Evolutionary conservation across 2,797 vertebrate genomes (phyloP).

Genomic region (Gadopsis bispinosus): DNA sequence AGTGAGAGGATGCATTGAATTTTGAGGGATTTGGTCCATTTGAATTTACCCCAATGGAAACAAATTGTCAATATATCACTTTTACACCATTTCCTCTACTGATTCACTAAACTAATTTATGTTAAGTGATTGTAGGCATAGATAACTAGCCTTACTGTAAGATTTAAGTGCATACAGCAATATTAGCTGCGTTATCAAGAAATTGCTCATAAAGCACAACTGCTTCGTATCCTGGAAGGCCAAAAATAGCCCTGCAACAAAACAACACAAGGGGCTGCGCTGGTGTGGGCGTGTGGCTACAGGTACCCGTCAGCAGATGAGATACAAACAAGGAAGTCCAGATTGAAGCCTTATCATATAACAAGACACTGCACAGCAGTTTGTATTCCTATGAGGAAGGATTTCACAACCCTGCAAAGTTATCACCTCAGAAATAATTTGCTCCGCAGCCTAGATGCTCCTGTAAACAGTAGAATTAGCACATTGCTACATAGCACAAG

Average conservation of each 20-base stretch:
- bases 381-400: conserved; percentile 46
- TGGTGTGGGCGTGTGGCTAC: conserved; percentile 51
- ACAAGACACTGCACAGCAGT: conserved; percentile 34
- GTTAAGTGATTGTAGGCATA: background rate
- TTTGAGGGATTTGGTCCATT: background rate
- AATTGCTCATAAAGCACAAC: conserved; percentile 37
- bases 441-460: conserved; percentile 21
- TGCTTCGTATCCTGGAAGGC: conserved; percentile 27
- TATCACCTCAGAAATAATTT: conserved; percentile 38
- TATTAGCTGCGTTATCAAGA: conserved; percentile 33
- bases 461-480: conserved; percentile 22
- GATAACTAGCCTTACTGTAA: background rate
- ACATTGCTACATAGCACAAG: background rate
- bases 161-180: conserved; percentile 3
- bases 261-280: conserved; percentile 48
- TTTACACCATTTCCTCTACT: background rate
- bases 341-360: conserved; percentile 37
- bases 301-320: conserved; percentile 55
- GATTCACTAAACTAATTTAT: background rate
- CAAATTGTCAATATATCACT: background rate
- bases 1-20: background rate
- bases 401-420: conserved; percentile 49
- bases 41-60: background rate
- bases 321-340: conserved; percentile 51
- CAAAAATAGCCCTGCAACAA: conserved; percentile 63